Percentiles rank a stretch among this genome's conserved stretches.
phyloP scores from a whole-genome alignment of 2,797 vertebrate genomes.

The Chromobotia macracanthus region DNA sequence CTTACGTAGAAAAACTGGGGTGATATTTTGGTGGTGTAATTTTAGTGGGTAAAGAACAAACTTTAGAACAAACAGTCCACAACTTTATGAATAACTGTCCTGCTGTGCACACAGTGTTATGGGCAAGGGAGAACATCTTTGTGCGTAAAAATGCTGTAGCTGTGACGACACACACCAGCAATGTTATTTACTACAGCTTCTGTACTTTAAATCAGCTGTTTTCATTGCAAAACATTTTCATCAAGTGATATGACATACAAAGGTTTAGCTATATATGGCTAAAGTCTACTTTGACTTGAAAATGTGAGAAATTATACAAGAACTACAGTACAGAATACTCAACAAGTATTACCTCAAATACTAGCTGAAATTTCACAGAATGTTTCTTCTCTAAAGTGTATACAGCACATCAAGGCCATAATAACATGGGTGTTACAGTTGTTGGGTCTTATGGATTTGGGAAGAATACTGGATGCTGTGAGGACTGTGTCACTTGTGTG shows the following conservation, averaged over 20 bases:
- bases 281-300: background rate
- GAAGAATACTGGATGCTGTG: slow-evolving; percentile 57
- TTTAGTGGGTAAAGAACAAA: slow-evolving; percentile 28
- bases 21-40: slow-evolving; percentile 6
- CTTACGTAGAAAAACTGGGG: slow-evolving; percentile 9
- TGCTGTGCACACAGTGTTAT: slow-evolving; percentile 10
- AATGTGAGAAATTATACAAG: slow-evolving; percentile 3
- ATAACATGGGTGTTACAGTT: slow-evolving; percentile 12
- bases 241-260: background rate
- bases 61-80: slow-evolving; percentile 12
- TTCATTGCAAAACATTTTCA: background rate
- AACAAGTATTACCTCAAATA: slow-evolving; percentile 36
- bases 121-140: background rate
- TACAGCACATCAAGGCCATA: slow-evolving; percentile 24
- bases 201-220: slow-evolving; percentile 2
- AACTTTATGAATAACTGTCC: slow-evolving; percentile 21
- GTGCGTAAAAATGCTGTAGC: background rate
- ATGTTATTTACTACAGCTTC: slow-evolving; percentile 15
- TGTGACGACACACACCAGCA: slow-evolving; percentile 12
- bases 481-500: background rate
- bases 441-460: slow-evolving; percentile 9
- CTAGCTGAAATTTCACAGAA: slow-evolving; percentile 43
- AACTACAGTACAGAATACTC: slow-evolving; percentile 12
- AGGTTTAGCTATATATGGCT: background rate
- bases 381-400: background rate